A percentile compares a stretch with the other conserved stretches of the same genome.
Evolutionary conservation across 2,888 invertebrate species (phyloP).

Genomic region (Lycophotia porphyrea): DNA sequence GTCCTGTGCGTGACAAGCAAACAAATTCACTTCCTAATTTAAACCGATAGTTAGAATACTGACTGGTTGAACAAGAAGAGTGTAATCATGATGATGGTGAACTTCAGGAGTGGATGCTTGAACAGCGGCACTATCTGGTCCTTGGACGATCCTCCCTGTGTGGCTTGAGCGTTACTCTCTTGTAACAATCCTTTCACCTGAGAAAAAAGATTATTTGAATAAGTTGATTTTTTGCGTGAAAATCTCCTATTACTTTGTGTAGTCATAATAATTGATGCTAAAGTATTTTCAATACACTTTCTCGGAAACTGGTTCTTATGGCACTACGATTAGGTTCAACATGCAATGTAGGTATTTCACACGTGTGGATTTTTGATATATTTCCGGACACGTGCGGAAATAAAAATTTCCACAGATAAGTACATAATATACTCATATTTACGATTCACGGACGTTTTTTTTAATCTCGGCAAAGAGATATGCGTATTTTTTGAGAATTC

Average conservation of each 20-base stretch:
- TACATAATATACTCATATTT: too few species aligned
- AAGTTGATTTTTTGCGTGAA: not conserved
- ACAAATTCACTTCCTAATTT: not conserved
- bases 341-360: too few species aligned
- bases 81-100: constrained; percentile 85
- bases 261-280: not conserved
- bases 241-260: not conserved
- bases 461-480: too few species aligned
- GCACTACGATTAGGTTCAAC: too few species aligned
- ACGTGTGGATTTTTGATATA: too few species aligned
- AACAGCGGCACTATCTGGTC: constrained; percentile 88
- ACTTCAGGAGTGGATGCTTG: constrained; percentile 86
- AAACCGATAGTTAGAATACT: not conserved
- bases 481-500: too few species aligned
- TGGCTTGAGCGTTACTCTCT: constrained; percentile 70
- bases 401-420: too few species aligned
- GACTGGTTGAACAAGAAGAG: constrained; percentile 91
- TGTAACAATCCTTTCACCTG: constrained; percentile 76
- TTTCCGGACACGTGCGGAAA: too few species aligned
- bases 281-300: not conserved
- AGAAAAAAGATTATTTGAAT: not conserved
- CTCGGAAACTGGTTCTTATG: too few species aligned
- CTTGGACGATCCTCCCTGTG: constrained; percentile 69
- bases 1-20: not conserved
- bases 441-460: too few species aligned